Base-by-base conservation (phyloP, 2,888 invertebrate genomes). In the Brachypterus glaber region DNA sequence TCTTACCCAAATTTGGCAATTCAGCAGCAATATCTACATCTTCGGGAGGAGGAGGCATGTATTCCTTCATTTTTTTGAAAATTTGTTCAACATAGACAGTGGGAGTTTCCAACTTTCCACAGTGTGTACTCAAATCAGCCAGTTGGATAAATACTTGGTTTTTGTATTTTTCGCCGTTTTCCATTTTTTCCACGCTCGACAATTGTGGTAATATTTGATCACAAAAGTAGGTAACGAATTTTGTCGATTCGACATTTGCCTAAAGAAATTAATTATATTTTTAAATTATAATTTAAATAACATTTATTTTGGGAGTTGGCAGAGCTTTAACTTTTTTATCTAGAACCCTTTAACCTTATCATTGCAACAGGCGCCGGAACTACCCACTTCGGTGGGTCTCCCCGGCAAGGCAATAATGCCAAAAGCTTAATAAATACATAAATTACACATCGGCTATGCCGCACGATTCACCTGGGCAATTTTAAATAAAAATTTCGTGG, bases 41-140 rank as follows among this genome's bases (percentile, higher is more conserved):
- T 36, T 79, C 66, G 37, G 91, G 87, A 12, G 93, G 92, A 50
- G 87, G 72, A 3, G 92, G 93, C 77, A 95, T 81, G 57, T 85
- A 89, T 50, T 80, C 78, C 72, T 88, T 74, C 30, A 92, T 66
- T 48, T 82, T 74, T 49, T 82, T 77, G 64, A 83, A 88, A 21
- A 91, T 74, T 41, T 79, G 74, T 50, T 81, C 77, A 41, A 91
- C 76, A 63, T 83, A 79, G 39, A 76, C 72, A 44, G 80, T 76
- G 17, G 82, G 72, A 52, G 85, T 80, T 33, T 87, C 85, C 36
- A 89, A 61, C 27, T 77, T 74, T 26, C 88, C 88, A 59, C 82
- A 80, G 64, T 79, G 76, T 42, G 79, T 75, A 31, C 82, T 76
- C 51, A 92, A 74, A 64, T 93, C 91, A 16, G 93, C 90, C 58